These are phyloP conservation scores for Mesocricetus auratus DNA, from an alignment of 2,113 vertebrate genomes.

Conservation along the genomic window DNA sequence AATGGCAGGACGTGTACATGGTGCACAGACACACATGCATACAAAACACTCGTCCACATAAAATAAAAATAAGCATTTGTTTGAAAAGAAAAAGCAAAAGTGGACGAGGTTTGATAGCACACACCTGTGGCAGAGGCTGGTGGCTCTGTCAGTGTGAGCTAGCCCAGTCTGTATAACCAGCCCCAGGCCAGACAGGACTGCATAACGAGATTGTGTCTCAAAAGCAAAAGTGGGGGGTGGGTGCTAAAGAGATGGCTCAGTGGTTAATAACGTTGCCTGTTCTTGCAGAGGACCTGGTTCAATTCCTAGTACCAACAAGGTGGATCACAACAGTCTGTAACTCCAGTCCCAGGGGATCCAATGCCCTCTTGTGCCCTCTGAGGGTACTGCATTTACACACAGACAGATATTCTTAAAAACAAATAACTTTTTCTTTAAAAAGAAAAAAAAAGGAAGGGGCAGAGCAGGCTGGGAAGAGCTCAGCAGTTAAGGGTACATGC, in stretches of 20 bases:
- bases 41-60: background rate
- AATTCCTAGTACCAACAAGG: no score
- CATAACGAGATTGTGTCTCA: background rate
- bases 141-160: background rate
- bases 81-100: background rate
- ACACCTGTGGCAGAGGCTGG: background rate
- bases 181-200: background rate
- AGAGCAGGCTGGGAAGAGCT: background rate
- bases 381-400: no score
- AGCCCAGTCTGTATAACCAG: background rate
- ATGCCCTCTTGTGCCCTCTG: no score
- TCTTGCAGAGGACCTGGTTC: no score
- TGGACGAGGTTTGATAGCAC: background rate
- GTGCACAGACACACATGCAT: background rate
- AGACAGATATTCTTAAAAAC: no score
- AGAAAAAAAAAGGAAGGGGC: background rate
- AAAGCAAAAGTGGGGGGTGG: background rate
- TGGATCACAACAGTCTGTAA: no score
- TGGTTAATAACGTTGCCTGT: no score
- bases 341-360: no score
- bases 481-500: background rate
- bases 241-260: no score
- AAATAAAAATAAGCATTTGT: background rate
- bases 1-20: fast-evolving
- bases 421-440: no score